Evolutionary conservation across 1,140 invertebrate genomes (phyloP), one percentile per base, ranked within the genome.

Genomic region (Drosophila murphyi): DNA sequence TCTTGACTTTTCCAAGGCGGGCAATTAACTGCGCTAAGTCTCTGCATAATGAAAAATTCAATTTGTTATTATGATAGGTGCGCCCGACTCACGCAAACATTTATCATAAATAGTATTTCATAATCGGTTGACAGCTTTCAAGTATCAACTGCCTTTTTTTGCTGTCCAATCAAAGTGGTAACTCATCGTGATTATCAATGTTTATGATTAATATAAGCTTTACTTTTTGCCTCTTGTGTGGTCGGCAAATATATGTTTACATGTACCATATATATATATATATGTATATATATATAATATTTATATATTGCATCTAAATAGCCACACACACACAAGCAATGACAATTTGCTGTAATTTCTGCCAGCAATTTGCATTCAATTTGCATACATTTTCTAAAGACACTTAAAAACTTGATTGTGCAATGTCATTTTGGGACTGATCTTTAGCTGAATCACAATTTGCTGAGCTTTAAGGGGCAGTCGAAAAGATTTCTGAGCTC

Each of bases 71-170:
- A n/a, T 29, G 37, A 67, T 45, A 70, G 72, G 65, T 75, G 67
- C 72, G 52, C 47, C 60, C 59, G 35, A 71, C 59, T 52, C 72
- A 75, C 59, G 51, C 61, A 64, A 39, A 37, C 12, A 6, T 54
- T n/a, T 43, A 37, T 51, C 59, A 51, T 56, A 55, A 56, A 50
- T 50, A 48, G n/a, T 69, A 55, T 70, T 45, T 62, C 57, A 62
- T 63, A 74, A 74, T 70, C 57, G n/a, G 45, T 20, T n/a, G 56
- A 62, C 20, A 55, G 65, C 72, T 69, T 69, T 61, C 55, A 61
- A 55, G 71, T 61, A 48, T 48, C 71, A 34, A 7, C 39, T 8
- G 41, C 29, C 64, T 55, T 29, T 59, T 20, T 20, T 20, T 20
- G 12, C 20, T 51, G 32, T 54, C 20, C 48, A 72, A 60, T 71